Conservation (phyloP, 37 sponge, comb jelly and placozoan species). For the Lycopodina hypogea region DNA sequence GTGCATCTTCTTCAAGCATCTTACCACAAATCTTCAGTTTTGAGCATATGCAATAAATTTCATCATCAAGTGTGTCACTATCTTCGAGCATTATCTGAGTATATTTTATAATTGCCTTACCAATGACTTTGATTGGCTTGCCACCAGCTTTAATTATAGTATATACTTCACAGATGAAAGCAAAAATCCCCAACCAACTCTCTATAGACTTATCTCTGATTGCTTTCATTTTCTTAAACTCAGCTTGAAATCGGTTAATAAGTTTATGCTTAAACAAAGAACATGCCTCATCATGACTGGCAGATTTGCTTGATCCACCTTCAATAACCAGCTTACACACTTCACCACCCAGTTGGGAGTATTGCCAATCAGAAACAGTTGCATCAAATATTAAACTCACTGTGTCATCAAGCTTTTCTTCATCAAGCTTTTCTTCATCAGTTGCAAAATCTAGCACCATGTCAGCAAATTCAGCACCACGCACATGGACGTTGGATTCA, state of each 20-base stretch:
- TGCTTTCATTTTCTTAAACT: conserved; percentile 45
- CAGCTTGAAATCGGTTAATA: conserved; percentile 23
- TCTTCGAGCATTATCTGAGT: conserved; percentile 27
- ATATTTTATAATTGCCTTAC: conserved; percentile 19
- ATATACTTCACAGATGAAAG: conserved; percentile 57
- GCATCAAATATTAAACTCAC: conserved; percentile 48
- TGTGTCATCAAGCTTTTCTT: conserved; percentile 25
- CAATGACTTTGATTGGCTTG: conserved; percentile 22
- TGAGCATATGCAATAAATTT: conserved; percentile 66
- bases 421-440: conserved; percentile 16
- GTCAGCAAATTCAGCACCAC: conserved; percentile 57
- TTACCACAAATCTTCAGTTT: conserved; percentile 54
- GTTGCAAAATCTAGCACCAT: conserved; percentile 49
- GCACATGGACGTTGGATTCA: conserved; percentile 32
- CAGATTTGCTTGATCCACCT: not conserved
- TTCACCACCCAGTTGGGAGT: conserved; percentile 48
- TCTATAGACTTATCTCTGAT: conserved; percentile 63
- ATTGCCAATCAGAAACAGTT: conserved; percentile 20
- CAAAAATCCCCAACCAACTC: conserved; percentile 62
- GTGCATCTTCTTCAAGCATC: conserved; percentile 19
- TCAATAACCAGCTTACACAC: conserved; percentile 45
- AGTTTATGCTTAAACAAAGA: conserved; percentile 27
- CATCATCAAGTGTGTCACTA: conserved; percentile 57
- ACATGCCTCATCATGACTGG: conserved; percentile 2
- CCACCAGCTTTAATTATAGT: conserved; percentile 9